Evolutionary conservation across 2,797 vertebrate genomes (phyloP).

Genomic region (Artibeus lituratus): DNA sequence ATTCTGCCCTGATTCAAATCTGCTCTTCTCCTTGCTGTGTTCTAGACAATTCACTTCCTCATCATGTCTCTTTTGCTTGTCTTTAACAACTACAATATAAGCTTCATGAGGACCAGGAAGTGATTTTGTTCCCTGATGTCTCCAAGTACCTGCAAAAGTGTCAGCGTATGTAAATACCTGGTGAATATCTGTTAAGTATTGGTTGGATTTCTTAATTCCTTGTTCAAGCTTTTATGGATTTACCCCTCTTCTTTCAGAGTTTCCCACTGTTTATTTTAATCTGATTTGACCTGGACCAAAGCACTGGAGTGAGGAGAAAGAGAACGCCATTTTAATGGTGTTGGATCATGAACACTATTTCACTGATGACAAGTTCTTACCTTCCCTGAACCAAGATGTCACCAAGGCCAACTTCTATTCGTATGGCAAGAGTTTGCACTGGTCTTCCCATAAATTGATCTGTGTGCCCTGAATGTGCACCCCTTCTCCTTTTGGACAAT

Average conservation of each 20-base stretch:
- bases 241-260: neutral
- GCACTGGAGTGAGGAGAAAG: neutral
- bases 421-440: neutral
- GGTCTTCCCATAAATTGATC: neutral
- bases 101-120: too few species aligned
- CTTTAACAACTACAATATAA: neutral
- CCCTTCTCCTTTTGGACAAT: neutral
- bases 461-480: neutral
- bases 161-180: neutral
- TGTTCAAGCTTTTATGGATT: neutral
- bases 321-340: neutral
- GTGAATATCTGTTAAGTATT: neutral
- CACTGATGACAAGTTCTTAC: neutral
- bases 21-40: neutral
- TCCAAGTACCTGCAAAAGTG: neutral
- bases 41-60: neutral
- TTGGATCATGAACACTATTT: neutral
- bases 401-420: neutral
- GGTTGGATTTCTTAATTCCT: neutral
- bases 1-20: neutral
- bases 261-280: neutral
- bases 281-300: neutral
- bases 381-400: neutral
- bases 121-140: neutral
- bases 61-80: neutral